These are phyloP conservation scores for Oreochromis mossambicus DNA, from an alignment of 2,797 vertebrate species.

Conservation along the genomic window DNA sequence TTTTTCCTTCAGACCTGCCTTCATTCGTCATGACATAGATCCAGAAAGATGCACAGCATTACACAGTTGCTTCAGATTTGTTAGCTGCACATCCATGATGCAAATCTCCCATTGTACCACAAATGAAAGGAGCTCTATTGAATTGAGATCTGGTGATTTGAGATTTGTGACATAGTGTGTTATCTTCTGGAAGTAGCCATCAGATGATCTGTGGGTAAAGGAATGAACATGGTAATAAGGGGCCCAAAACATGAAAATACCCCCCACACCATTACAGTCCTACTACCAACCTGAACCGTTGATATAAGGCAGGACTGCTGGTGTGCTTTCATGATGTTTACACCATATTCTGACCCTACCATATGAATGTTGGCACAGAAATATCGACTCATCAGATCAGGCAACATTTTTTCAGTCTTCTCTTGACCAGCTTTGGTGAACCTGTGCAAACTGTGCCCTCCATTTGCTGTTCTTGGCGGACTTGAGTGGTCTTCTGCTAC, in stretches of 20 bases:
- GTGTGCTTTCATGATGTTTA: not conserved
- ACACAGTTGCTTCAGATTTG: not conserved
- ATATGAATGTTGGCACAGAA: not conserved
- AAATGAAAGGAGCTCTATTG: not conserved
- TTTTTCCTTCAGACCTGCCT: not conserved
- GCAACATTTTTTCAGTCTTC: not conserved
- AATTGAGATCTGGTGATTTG: not conserved
- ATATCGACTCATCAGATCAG: not conserved
- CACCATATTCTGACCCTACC: rapidly evolving
- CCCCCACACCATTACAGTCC: not conserved
- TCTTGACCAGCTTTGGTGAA: not conserved
- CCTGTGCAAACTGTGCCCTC: not conserved
- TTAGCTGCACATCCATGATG: not conserved
- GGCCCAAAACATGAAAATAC: not conserved
- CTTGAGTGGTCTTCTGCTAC: not conserved
- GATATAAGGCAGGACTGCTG: not conserved
- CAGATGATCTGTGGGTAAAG: not conserved
- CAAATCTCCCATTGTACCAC: not conserved
- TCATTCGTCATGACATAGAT: not conserved
- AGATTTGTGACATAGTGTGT: not conserved
- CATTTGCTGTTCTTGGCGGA: rapidly evolving
- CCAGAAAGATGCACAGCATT: not conserved
- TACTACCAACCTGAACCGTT: not conserved
- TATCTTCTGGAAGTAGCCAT: not conserved
- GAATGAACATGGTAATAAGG: not conserved